Base-by-base conservation (phyloP, 2,113 vertebrate genomes). In the Clarias gariepinus region DNA sequence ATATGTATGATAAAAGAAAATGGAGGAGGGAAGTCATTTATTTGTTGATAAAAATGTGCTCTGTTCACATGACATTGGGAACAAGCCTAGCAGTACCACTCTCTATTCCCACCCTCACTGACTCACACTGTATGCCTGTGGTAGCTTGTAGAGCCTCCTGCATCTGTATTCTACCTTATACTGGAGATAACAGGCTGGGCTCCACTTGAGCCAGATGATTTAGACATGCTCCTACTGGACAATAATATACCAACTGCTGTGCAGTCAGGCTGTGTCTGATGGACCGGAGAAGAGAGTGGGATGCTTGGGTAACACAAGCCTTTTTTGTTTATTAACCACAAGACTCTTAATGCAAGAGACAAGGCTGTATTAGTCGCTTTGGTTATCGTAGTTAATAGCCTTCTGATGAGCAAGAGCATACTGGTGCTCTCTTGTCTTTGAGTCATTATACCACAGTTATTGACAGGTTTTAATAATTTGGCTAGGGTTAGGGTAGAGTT, bases 161-260 rank as follows among this genome's bases (percentile, higher is more conserved):
- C 47, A 77, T 91, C 87, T 89, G 83, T 88, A 79, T 84, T 91
- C 88, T 92, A 85, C 80, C 91, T 92, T 91, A 76, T 87, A 10
- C 76, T 61, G 79, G 55, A 92, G 92, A 94, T 93, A 93, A 91
- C 89, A 90, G 52, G 86, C 85, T 81, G 33, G 85, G 83, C 86
- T 89, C 69, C 83, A 87, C 78, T 86, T 81, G 63, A 69, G 69
- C 78, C 57, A 84, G 91, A 91, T 91, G 92, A 92, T 91, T 90
- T 93, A 91, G 92, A 91, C 78, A 55, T 30, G 10, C 78, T 93
- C 91, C 92, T 78, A 86, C 80, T 81, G 86, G 87, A 90, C 90
- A 85, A 88, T 89, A 89, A 85, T 90, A 84, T 73, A 88, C 84
- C 85, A 84, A 87, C 89, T 77, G 52, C 82, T 76, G 84, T 88